A percentile compares a stretch with the other conserved stretches of the same genome.
These are phyloP conservation scores for Terrapene triunguis DNA, from an alignment of 2,113 vertebrate genomes.

Conservation along the genomic window DNA sequence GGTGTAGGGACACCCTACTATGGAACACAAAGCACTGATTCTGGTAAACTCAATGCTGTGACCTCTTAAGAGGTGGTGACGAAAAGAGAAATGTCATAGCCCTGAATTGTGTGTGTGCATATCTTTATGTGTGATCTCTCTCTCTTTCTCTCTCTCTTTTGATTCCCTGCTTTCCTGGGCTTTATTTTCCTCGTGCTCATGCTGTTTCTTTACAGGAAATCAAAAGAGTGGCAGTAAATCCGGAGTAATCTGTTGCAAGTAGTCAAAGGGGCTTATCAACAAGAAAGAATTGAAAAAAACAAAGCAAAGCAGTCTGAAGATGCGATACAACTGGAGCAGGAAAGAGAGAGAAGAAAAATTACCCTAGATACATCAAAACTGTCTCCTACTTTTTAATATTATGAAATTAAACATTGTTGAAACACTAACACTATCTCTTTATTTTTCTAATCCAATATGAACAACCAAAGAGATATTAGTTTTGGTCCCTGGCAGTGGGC, in stretches of 20 bases:
- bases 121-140: not conserved
- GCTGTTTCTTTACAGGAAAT: slow-evolving; percentile 52
- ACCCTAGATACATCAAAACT: not conserved
- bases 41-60: not conserved
- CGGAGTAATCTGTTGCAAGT: not conserved
- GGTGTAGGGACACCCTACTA: not conserved
- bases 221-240: slow-evolving; percentile 11
- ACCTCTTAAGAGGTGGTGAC: not conserved
- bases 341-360: not conserved
- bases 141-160: not conserved
- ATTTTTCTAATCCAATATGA: not conserved
- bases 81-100: not conserved
- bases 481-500: not conserved
- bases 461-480: not conserved
- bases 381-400: not conserved
- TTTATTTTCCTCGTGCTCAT: slow-evolving; percentile 31
- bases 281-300: slow-evolving; percentile 26
- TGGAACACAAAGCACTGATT: not conserved
- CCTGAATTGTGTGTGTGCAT: not conserved
- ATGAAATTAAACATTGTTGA: not conserved
- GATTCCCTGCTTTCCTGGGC: not conserved
- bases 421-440: not conserved
- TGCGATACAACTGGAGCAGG: not conserved
- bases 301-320: slow-evolving; percentile 28
- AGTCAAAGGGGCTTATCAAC: not conserved